Percentiles rank a stretch among this genome's conserved stretches.
phyloP scores from a whole-genome alignment of 2,888 invertebrate species.

The Mesodorylaimus sp. region DNA sequence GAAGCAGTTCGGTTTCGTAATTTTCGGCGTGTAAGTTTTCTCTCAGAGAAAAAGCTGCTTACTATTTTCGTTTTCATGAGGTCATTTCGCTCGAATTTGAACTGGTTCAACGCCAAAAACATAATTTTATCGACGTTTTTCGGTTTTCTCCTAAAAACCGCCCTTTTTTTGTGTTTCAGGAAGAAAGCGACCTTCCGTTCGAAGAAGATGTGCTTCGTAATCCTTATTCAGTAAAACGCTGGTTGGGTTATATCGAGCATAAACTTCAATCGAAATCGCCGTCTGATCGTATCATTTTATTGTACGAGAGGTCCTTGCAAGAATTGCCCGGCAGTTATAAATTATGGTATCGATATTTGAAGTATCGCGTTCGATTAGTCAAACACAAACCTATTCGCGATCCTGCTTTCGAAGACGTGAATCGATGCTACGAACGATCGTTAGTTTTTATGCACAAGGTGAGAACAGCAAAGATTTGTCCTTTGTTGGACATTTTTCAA shows the following conservation, averaged over 20 bases:
- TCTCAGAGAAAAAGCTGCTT: too few species aligned
- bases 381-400: slow-evolving; percentile 59
- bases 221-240: slow-evolving; percentile 90
- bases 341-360: slow-evolving; percentile 87
- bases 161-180: too few species aligned
- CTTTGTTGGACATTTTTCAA: not conserved
- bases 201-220: slow-evolving; percentile 96
- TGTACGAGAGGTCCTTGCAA: slow-evolving; percentile 86
- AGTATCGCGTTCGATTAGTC: slow-evolving; percentile 61
- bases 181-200: slow-evolving; percentile 83
- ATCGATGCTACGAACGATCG: slow-evolving; percentile 85
- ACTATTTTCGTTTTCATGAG: too few species aligned
- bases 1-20: too few species aligned
- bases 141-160: too few species aligned
- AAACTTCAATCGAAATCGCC: slow-evolving; percentile 55
- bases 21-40: too few species aligned
- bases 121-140: too few species aligned
- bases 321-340: slow-evolving; percentile 92
- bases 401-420: slow-evolving; percentile 71
- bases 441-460: slow-evolving; percentile 94
- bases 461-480: too few species aligned
- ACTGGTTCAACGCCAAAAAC: too few species aligned
- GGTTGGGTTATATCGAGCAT: slow-evolving; percentile 91
- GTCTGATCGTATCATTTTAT: slow-evolving; percentile 61
- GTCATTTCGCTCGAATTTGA: too few species aligned